A percentile compares a stretch with the other conserved stretches of the same genome.
phyloP scores from a whole-genome alignment of 2,113 vertebrate genomes.

The Notarius lentiginosus region DNA sequence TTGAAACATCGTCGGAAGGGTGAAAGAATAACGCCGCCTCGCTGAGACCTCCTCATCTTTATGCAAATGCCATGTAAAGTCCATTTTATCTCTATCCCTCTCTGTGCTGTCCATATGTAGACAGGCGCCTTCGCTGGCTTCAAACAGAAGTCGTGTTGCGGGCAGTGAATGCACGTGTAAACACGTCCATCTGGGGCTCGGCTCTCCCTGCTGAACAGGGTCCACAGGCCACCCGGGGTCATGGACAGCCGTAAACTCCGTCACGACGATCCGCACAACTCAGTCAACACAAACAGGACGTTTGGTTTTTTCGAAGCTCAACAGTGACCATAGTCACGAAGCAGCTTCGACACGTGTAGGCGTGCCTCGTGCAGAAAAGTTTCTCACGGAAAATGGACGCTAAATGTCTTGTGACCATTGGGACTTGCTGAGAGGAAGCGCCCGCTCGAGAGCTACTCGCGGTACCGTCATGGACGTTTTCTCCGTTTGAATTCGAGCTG shows the following conservation, averaged over 20 bases:
- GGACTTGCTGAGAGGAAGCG: too few species aligned
- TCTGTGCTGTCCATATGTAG: constrained; percentile 69
- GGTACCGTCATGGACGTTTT: too few species aligned
- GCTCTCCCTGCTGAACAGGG: not conserved
- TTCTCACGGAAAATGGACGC: not conserved
- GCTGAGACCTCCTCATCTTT: constrained; percentile 64
- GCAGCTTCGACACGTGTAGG: not conserved
- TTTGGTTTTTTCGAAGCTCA: not conserved
- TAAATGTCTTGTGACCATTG: not conserved
- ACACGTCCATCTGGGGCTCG: constrained; percentile 71
- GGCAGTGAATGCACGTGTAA: constrained; percentile 68
- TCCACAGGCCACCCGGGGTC: not conserved
- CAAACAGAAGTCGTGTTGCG: constrained; percentile 61
- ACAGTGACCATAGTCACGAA: not conserved
- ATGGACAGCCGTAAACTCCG: not conserved
- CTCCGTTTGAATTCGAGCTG: too few species aligned
- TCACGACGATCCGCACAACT: not conserved
- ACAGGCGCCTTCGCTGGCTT: constrained; percentile 63
- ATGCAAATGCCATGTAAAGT: constrained; percentile 71
- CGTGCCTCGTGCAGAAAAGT: not conserved
- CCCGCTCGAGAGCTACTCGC: too few species aligned
- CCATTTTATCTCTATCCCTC: constrained; percentile 70
- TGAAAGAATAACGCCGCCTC: constrained; percentile 64
- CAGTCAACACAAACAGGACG: not conserved
- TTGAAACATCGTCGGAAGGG: constrained; percentile 59